phyloP scores from a whole-genome alignment of 2,113 vertebrate genomes.

The Paedocypris sp. region DNA sequence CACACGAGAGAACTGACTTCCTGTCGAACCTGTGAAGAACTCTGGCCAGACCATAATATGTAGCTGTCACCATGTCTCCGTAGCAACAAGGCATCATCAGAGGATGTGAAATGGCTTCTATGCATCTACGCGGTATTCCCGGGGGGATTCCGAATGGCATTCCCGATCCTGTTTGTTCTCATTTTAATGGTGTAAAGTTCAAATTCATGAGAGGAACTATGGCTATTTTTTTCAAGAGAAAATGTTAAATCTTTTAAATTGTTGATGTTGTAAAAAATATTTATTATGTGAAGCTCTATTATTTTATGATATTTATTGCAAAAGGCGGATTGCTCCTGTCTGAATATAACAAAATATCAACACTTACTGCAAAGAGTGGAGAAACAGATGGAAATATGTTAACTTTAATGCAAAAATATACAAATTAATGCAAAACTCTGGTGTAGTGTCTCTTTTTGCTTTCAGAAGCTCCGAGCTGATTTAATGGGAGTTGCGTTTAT shows the following conservation, averaged over 20 bases:
- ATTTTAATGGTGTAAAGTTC: constrained; percentile 71
- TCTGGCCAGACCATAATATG: constrained; percentile 59
- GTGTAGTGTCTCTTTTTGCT: constrained; percentile 56
- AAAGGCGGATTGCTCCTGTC: constrained; percentile 96
- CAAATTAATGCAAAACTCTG: constrained; percentile 86
- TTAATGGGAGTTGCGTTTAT: background rate
- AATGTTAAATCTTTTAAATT: constrained; percentile 77
- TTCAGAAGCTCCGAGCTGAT: background rate
- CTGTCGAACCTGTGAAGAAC: constrained; percentile 68
- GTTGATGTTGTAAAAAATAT: constrained; percentile 81
- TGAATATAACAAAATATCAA: constrained; percentile 99
- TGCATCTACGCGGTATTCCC: constrained; percentile 28
- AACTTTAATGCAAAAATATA: constrained; percentile 99
- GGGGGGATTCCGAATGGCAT: constrained; percentile 64
- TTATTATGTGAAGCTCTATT: constrained; percentile 99
- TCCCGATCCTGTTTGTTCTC: constrained; percentile 25
- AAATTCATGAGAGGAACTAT: constrained; percentile 91
- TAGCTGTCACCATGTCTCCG: constrained; percentile 63
- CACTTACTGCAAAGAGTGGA: constrained; percentile 91
- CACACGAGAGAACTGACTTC: constrained; percentile 40
- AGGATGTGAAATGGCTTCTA: constrained; percentile 44
- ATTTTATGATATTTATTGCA: constrained; percentile 99
- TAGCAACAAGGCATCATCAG: constrained; percentile 58
- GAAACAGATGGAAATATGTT: constrained; percentile 90
- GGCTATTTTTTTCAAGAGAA: constrained; percentile 91